Conservation (phyloP, 2,113 vertebrate genomes). For the Scomber scombrus region DNA sequence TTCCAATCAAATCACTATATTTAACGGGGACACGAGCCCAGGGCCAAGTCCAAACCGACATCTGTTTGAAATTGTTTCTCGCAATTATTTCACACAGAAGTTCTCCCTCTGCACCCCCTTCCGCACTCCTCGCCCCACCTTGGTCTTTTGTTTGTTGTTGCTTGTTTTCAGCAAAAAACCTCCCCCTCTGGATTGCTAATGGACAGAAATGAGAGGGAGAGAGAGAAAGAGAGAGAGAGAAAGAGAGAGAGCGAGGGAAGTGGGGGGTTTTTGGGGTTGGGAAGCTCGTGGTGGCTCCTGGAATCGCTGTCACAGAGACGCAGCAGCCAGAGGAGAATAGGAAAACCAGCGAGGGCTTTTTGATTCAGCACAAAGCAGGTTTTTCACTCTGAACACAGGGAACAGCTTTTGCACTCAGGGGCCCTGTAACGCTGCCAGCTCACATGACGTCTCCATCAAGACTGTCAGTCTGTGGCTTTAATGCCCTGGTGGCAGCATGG, state of each 20-base stretch:
- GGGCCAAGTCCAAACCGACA: conserved; percentile 80
- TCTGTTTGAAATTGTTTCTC: conserved; percentile 80
- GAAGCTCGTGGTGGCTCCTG: conserved; percentile 44
- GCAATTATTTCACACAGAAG: conserved; percentile 77
- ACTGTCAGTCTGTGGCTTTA: conserved; percentile 33
- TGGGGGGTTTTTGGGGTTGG: conserved; percentile 1
- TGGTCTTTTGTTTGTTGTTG: conserved; percentile 78
- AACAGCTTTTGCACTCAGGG: conserved; percentile 56
- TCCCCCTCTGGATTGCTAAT: conserved; percentile 65
- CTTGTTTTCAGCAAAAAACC: conserved; percentile 69
- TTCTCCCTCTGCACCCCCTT: conserved; percentile 46
- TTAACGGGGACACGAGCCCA: conserved; percentile 78
- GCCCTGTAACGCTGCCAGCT: conserved; percentile 54
- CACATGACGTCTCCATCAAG: conserved; percentile 59
- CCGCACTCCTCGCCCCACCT: conserved; percentile 58
- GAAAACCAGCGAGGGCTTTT: conserved; percentile 57
- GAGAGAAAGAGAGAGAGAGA: too few relatives aligned
- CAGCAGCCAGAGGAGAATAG: conserved; percentile 50
- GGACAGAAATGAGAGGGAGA: conserved; percentile 55
- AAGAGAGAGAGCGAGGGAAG: background rate
- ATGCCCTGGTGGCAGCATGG: conserved; percentile 1
- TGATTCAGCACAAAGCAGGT: conserved; percentile 62
- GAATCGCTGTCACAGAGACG: conserved; percentile 51
- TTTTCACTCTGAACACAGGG: conserved; percentile 53
- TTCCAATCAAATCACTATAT: conserved; percentile 85